Evolutionary conservation across 2,888 invertebrate genomes (phyloP).

Genomic region (Lasioglossum vierecki): DNA sequence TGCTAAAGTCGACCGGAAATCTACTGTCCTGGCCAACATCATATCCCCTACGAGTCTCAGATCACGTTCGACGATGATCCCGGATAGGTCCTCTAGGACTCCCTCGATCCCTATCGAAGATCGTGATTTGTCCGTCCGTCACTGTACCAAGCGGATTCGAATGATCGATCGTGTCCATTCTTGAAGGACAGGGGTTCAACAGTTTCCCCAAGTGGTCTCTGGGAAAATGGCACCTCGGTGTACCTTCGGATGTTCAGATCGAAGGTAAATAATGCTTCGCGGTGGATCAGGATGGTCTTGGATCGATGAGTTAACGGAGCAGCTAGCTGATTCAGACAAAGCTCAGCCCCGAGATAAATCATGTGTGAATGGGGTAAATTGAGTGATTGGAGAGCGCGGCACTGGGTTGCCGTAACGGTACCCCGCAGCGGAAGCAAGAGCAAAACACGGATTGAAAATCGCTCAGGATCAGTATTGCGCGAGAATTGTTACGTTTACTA

Average conservation of each 20-base stretch:
- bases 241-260: not conserved
- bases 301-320: slow-evolving; percentile 19
- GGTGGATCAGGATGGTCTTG: not conserved
- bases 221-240: slow-evolving; percentile 14
- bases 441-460: not conserved
- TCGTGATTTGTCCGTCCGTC: not conserved
- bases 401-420: slow-evolving; percentile 16
- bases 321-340: not conserved
- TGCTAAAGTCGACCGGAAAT: slow-evolving; percentile 62
- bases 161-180: slow-evolving; percentile 11
- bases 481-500: not conserved
- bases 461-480: not conserved
- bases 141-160: not conserved
- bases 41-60: slow-evolving; percentile 4
- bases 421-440: not conserved
- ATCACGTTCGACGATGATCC: not conserved
- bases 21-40: slow-evolving; percentile 44
- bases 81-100: not conserved
- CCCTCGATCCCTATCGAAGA: not conserved
- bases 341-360: not conserved
- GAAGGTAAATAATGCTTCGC: not conserved
- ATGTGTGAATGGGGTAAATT: slow-evolving; percentile 14
- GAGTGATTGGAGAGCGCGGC: slow-evolving; percentile 11
- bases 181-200: not conserved
- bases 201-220: not conserved